These are phyloP conservation scores for Sphaerophoria rueppellii DNA, from an alignment of 2,888 invertebrate genomes.

Conservation along the genomic window DNA sequence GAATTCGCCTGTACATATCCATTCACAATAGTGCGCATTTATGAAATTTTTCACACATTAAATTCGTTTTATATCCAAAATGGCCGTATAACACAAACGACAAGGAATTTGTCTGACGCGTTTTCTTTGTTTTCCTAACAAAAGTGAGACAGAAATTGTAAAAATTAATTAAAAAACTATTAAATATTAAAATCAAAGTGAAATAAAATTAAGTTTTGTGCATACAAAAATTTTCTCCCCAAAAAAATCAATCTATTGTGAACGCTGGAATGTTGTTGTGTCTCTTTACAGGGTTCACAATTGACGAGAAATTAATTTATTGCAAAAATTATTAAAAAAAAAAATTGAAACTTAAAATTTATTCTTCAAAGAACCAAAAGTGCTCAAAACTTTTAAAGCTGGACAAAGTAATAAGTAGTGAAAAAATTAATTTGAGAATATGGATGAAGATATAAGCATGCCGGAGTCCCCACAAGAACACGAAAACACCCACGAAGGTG, in stretches of 20 bases:
- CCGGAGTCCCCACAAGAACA: constrained; percentile 18
- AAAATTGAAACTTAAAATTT: constrained; percentile 29
- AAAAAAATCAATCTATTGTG: constrained; percentile 64
- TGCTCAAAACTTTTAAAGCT: neutral
- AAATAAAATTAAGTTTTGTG: constrained; percentile 53
- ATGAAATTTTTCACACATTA: constrained; percentile 41
- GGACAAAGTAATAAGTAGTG: neutral
- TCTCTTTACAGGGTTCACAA: constrained; percentile 72
- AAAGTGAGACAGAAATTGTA: constrained; percentile 26
- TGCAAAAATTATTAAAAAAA: constrained; percentile 35
- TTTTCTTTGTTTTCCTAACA: constrained; percentile 17
- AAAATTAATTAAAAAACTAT: constrained; percentile 12
- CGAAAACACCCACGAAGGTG: constrained; percentile 24
- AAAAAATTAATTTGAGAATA: neutral
- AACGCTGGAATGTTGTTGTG: constrained; percentile 70
- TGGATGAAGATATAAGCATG: constrained; percentile 46
- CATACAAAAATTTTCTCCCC: constrained; percentile 18
- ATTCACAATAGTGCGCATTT: constrained; percentile 74
- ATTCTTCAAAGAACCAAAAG: constrained; percentile 29
- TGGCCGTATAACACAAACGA: constrained; percentile 66
- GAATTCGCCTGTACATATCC: constrained; percentile 37
- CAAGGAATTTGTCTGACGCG: constrained; percentile 22
- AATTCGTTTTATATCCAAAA: constrained; percentile 69
- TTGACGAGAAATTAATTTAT: constrained; percentile 59
- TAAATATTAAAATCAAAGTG: constrained; percentile 40